phyloP scores from a whole-genome alignment of 2,888 invertebrate genomes.

The Pardosa pseudoannulata region DNA sequence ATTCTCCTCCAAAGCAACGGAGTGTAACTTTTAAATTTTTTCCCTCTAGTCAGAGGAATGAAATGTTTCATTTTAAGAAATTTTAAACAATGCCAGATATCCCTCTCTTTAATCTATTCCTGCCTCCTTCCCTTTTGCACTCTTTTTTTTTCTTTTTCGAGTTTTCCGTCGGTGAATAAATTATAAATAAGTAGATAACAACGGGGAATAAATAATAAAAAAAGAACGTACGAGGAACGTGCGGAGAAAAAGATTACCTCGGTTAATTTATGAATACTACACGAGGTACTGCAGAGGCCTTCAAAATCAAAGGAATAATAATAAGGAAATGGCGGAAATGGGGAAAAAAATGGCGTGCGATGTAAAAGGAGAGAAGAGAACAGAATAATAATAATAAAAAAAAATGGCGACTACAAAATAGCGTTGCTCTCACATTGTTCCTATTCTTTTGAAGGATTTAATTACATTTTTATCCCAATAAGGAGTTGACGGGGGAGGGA shows the following conservation, averaged over 20 bases:
- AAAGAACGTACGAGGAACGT: slow-evolving; percentile 3
- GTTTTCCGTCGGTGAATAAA: slow-evolving; percentile 52
- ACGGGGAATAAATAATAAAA: slow-evolving; percentile 35
- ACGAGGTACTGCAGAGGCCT: slow-evolving; percentile 9
- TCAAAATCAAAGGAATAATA: slow-evolving; percentile 29
- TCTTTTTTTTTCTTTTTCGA: background rate
- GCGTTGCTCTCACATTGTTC: slow-evolving; percentile 35
- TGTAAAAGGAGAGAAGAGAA: slow-evolving; percentile 5
- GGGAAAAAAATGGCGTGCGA: background rate
- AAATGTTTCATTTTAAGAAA: slow-evolving; percentile 38
- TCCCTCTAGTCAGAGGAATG: background rate
- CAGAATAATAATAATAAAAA: slow-evolving; percentile 11
- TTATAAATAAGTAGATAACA: slow-evolving; percentile 64
- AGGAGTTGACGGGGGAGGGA: background rate
- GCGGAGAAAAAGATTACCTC: slow-evolving; percentile 54
- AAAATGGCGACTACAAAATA: slow-evolving; percentile 16
- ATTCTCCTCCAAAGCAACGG: slow-evolving; percentile 5
- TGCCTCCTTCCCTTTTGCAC: slow-evolving; percentile 15
- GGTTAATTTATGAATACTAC: slow-evolving; percentile 66
- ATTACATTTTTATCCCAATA: slow-evolving; percentile 58
- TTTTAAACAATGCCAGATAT: slow-evolving; percentile 59
- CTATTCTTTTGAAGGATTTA: slow-evolving; percentile 37
- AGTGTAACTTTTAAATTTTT: slow-evolving; percentile 10
- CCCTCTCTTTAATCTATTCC: slow-evolving; percentile 50
- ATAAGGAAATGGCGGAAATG: background rate